Percentiles rank a stretch among this genome's conserved stretches.
Evolutionary conservation across 2,797 vertebrate genomes (phyloP).

Genomic region (Alauda arvensis): DNA sequence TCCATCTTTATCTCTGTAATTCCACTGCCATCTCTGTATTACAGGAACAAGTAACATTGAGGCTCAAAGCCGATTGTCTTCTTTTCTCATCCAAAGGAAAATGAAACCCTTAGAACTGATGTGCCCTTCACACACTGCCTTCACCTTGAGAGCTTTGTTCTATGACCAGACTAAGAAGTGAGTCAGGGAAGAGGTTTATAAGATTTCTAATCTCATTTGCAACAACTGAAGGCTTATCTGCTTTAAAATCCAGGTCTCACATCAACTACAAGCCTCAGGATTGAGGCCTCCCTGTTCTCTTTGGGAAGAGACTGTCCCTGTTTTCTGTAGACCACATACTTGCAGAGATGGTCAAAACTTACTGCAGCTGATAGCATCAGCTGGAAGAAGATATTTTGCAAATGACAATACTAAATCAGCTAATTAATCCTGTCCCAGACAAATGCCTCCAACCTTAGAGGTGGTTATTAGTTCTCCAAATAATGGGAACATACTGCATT

Average conservation of each 20-base stretch:
- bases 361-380: neutral
- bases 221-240: neutral
- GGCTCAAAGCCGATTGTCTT: conserved; percentile 1
- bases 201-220: neutral
- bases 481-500: neutral
- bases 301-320: neutral
- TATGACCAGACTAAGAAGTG: neutral
- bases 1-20: neutral
- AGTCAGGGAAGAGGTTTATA: neutral
- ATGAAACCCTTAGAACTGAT: neutral
- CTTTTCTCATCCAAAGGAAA: conserved; percentile 6
- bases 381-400: neutral
- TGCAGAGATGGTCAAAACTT: neutral
- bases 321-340: neutral
- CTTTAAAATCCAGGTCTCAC: conserved; percentile 1
- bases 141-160: neutral
- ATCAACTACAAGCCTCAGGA: neutral
- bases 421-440: neutral
- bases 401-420: neutral
- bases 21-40: neutral
- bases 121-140: neutral
- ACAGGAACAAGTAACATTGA: neutral
- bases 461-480: neutral
- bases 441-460: neutral
- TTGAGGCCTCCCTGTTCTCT: neutral